Base-by-base conservation (phyloP, 2,888 invertebrate species). In the Oligia fasciuncula region DNA sequence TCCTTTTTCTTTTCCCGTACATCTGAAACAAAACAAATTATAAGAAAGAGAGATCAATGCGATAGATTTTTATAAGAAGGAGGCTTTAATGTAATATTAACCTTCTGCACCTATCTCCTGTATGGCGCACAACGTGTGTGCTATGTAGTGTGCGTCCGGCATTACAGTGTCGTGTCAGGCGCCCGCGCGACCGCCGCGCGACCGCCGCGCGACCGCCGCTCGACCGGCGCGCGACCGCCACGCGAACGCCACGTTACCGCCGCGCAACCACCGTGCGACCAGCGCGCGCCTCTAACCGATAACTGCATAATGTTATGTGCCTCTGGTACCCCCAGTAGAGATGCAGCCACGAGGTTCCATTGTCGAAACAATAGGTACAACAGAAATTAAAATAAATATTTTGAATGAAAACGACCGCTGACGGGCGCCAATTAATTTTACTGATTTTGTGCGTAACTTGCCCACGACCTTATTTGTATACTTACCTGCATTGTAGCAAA, bases 281-380 rank as follows among this genome's bases (percentile, higher is more conserved):
- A 73, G 35, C 71, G 46, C 78, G 40, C n/a, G 62, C 29, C 29
- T 29, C 29, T 29, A 29, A 29, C 29, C 29, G 29, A 76, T 73
- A 70, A n/a, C 70, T 82, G 86, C 77, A 75, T 84, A 66, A 76
- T 73, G 69, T 51, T 54, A 35, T 72, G 49, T 35, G 57, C 13
- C 62, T 35, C 73, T 63, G 66, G 49, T 69, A 73, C 63, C 68
- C 17, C 35, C 1, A 60, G 11, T 35, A 74, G 57, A 62, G 62
- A 43, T 49, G 65, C 62, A 57, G 29, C 13, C 49, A 4, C 11
- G 14, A 66, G 23, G 14, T 14, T 29, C 35, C 19, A 5, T 63
- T 68, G 49, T 68, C 72, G 40, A 73, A 80, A 66, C 0, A 75
- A 75, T 46, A n/a, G n/a, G n/a, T n/a, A 35, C 0, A n/a, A 46